A percentile compares a stretch with the other conserved stretches of the same genome.
Conservation (phyloP, 2,888 invertebrate species). For the Gastrophysa polygoni region DNA sequence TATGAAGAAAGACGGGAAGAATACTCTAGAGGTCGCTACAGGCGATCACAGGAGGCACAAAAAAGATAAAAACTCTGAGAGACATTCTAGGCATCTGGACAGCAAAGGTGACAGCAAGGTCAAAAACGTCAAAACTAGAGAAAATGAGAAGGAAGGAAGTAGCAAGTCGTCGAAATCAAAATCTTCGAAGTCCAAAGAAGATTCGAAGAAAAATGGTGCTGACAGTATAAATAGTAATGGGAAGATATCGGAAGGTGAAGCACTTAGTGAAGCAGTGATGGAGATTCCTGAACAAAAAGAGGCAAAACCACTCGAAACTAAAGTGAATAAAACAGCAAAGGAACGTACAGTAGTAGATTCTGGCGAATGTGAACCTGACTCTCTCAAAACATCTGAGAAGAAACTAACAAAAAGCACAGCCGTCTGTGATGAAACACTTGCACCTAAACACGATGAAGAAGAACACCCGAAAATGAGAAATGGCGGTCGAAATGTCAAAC, state of each 20-base stretch:
- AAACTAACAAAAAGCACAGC: conserved; percentile 40
- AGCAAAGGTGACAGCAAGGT: conserved; percentile 10
- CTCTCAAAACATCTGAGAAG: conserved; percentile 37
- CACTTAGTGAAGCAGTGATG: no score
- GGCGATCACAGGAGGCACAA: conserved; percentile 46
- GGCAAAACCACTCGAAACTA: neutral
- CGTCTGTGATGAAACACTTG: conserved; percentile 36
- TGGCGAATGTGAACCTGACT: conserved; percentile 6
- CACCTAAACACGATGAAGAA: neutral
- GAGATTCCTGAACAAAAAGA: neutral
- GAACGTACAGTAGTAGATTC: conserved; percentile 13
- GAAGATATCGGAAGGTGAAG: no score
- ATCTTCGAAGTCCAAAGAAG: neutral
- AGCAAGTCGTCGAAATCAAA: no score
- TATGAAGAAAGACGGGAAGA: conserved; percentile 51
- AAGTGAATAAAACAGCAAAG: conserved; percentile 15
- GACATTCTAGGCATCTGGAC: conserved; percentile 3
- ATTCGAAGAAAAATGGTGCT: neutral
- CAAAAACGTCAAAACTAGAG: no score
- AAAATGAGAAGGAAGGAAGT: conserved; percentile 20
- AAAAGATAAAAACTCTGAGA: conserved; percentile 25
- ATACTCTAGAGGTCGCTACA: conserved; percentile 49
- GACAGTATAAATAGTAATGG: no score
- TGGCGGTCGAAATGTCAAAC: conserved; percentile 59
- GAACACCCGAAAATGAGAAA: neutral